These are phyloP conservation scores for Dilophus febrilis DNA, from an alignment of 2,888 invertebrate genomes.

Conservation along the genomic window DNA sequence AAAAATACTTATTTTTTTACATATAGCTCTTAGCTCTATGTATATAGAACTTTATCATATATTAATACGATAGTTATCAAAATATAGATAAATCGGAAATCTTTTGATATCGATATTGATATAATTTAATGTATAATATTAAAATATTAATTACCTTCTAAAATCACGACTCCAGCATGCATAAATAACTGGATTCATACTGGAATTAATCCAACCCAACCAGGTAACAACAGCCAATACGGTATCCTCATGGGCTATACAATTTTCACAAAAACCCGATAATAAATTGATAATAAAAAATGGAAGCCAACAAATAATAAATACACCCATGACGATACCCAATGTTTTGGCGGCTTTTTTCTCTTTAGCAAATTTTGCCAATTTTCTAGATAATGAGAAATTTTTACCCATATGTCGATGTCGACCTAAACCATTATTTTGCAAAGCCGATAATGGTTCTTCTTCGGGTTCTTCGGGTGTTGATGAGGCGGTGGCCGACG, in stretches of 20 bases:
- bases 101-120: no score
- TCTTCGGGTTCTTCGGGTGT: constrained; percentile 47
- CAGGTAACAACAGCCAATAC: constrained; percentile 80
- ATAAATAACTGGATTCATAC: constrained; percentile 95
- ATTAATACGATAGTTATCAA: no score
- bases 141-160: constrained; percentile 64
- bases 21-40: no score
- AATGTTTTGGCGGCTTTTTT: constrained; percentile 95
- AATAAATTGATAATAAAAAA: constrained; percentile 90
- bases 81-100: no score
- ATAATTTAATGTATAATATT: no score
- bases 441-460: constrained; percentile 57
- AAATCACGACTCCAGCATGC: constrained; percentile 98
- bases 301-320: constrained; percentile 93
- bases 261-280: constrained; percentile 74
- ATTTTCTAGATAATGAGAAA: constrained; percentile 80
- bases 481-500: constrained; percentile 34
- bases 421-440: constrained; percentile 59
- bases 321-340: constrained; percentile 93
- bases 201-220: constrained; percentile 91
- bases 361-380: constrained; percentile 92
- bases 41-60: no score
- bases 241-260: constrained; percentile 75
- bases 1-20: no score
- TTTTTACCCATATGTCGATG: constrained; percentile 64